These are phyloP conservation scores for Chiridota heheva DNA, from an alignment of 35 echinoderm and acorn worm species.

Conservation along the genomic window DNA sequence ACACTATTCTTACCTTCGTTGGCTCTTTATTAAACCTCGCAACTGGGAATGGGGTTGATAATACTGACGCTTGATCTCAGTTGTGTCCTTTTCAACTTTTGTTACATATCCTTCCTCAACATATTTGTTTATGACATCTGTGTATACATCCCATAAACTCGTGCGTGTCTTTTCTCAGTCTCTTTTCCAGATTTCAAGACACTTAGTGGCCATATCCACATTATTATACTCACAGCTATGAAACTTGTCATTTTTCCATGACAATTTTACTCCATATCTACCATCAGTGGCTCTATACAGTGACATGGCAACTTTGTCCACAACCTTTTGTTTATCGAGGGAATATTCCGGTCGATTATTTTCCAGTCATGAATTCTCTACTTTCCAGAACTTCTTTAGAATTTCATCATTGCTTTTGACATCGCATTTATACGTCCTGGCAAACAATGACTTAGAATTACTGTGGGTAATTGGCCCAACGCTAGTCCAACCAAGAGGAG, in stretches of 20 bases:
- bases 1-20: constrained; percentile 38
- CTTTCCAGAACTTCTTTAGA: constrained; percentile 22
- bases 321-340: background rate
- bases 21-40: background rate
- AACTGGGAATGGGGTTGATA: constrained; percentile 30
- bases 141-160: background rate
- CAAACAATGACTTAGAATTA: background rate
- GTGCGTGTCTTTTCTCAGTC: background rate
- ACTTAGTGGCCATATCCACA: background rate
- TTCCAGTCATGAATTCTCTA: constrained; percentile 4
- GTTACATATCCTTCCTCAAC: background rate
- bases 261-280: background rate
- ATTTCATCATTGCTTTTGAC: background rate
- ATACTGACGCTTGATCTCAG: constrained; percentile 1
- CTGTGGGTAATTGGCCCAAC: background rate
- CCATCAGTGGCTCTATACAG: background rate
- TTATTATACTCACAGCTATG: background rate
- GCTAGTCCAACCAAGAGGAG: constrained; percentile 25
- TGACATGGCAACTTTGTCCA: background rate
- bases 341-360: background rate
- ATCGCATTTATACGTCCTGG: constrained; percentile 14
- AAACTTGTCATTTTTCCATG: background rate
- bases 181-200: background rate
- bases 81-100: background rate
- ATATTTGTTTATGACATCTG: background rate